phyloP scores from a whole-genome alignment of 2,888 invertebrate species.

The Hydrotaea diabolus region DNA sequence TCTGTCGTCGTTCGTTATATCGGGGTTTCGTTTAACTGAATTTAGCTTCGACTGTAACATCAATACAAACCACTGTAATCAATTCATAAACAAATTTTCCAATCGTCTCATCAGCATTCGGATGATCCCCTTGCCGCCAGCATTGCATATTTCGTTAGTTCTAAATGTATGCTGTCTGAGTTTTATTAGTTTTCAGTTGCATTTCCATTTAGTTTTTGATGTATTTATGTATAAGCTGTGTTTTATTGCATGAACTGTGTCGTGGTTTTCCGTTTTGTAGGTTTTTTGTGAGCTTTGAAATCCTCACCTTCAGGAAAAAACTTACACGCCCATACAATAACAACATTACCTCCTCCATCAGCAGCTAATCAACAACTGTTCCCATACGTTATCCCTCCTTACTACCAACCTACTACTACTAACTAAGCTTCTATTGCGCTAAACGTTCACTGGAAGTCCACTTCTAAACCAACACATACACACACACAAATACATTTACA shows the following conservation, averaged over 20 bases:
- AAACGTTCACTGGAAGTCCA: constrained; percentile 19
- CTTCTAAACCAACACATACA: too few species aligned
- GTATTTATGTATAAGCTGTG: background rate
- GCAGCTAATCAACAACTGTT: background rate
- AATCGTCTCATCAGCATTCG: too few species aligned
- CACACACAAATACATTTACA: constrained; percentile 34
- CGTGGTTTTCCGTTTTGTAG: constrained; percentile 16
- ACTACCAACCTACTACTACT: background rate
- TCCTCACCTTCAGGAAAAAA: background rate
- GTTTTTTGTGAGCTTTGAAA: constrained; percentile 27
- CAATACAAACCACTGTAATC: too few species aligned
- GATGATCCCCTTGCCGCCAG: too few species aligned
- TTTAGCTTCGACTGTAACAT: too few species aligned
- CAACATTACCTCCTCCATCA: background rate
- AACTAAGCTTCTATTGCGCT: constrained; percentile 26
- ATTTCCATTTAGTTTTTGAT: background rate
- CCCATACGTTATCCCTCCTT: background rate
- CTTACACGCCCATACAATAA: background rate
- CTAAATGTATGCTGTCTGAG: background rate
- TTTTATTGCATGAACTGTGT: constrained; percentile 29
- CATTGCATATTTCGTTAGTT: too few species aligned
- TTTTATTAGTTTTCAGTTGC: background rate
- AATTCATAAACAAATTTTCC: too few species aligned
- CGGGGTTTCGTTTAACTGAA: too few species aligned
- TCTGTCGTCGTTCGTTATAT: too few species aligned